Evolutionary conservation across 2,888 invertebrate species (phyloP), one percentile per base, ranked within the genome.

Genomic region (Aricia artaxerxes): DNA sequence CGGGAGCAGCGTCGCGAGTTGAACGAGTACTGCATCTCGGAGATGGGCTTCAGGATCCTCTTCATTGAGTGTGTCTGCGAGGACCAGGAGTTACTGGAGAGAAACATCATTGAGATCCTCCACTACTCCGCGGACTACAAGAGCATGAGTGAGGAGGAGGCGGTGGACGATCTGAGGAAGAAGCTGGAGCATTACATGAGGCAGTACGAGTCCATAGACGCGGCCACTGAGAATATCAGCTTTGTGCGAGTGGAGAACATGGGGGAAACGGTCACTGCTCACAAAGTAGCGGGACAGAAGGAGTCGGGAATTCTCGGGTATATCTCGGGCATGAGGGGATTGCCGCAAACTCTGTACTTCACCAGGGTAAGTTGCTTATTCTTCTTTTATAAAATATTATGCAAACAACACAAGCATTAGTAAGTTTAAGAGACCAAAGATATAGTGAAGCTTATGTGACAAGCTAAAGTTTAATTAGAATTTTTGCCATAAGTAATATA

Each of bases 31-130:
- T 96, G 97, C 82, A 94, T 96, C 82, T 94, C 95, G 7, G 96
- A 97, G 82, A 95, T 97, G 92, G 97, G 97, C 81, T 97, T 97
- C 91, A 96, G 98, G 85, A 96, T 98, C 80, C 96, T 99, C 88
- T 98, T 98, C 93, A 96, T 99, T 83, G 99, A 99, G 90, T 98
- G 98, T 88, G 96, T 98, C 82, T 98, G 98, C 91, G 97, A 98
- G 84, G 98, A 98, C 83, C 93, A 94, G 79, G 92, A 91, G 78
- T 82, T 94, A 0, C 89, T 94, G 3, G 94, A 94, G 82, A 88
- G 92, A 80, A 94, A 94, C 85, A 95, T 95, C 81, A 92, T 94
- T 88, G 97, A 97, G 88, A 98, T 98, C 82, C 96, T 98, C 83
- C 96, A 97, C 80, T 97, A 97, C 90, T 98, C 97, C 82, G 97